Base-by-base conservation (phyloP, 2,113 vertebrate species). In the Semnornis frantzii region DNA sequence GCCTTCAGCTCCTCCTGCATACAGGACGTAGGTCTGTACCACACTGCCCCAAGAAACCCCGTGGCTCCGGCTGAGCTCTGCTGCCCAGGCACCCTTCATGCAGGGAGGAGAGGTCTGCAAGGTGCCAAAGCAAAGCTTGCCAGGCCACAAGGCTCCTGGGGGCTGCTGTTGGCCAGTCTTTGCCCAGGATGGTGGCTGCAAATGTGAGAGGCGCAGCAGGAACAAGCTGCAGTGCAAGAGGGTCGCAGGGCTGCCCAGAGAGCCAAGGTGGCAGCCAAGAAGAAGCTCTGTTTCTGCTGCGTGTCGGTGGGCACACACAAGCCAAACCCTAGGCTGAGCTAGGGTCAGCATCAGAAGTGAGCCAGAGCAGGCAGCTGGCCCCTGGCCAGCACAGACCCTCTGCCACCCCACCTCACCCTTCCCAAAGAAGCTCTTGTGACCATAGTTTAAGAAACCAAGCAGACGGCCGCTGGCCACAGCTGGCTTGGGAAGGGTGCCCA, bases 21-120 rank as follows among this genome's bases (percentile, higher is more conserved):
- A 39, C 57, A 74, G 54, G 72, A 31, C 3, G 16, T 9, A 33
- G 15, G 16, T 62, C 55, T 80, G 72, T 17, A 14, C 24, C 59
- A 82, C 24, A 18, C 1, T 4, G 4, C 14, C 21, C 31, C 12
- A 4, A 27, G 42, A 65, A 54, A 44, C 20, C 6, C 55, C 1
- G 9, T 2, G 20, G 76, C 16, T 28, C 42, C 83, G 63, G 15
- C 57, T 48, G 30, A 24, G 33, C 58, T 74, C 58, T 27, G 48
- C 37, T 33, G 8, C 10, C 17, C 39, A 77, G 60, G n/a, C 59
- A 75, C 6, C 18, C 24, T 27, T 12, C 1, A 0, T 1, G 17
- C 50, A 62, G 19, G 20, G 31, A 57, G 0, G 1, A 25, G 24
- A 2, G 21, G 37, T 17, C 44, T 44, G 55, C 1, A 4, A 83